A percentile compares a stretch with the other conserved stretches of the same genome.
phyloP scores from a whole-genome alignment of 2,888 invertebrate species.

The Empis livida region DNA sequence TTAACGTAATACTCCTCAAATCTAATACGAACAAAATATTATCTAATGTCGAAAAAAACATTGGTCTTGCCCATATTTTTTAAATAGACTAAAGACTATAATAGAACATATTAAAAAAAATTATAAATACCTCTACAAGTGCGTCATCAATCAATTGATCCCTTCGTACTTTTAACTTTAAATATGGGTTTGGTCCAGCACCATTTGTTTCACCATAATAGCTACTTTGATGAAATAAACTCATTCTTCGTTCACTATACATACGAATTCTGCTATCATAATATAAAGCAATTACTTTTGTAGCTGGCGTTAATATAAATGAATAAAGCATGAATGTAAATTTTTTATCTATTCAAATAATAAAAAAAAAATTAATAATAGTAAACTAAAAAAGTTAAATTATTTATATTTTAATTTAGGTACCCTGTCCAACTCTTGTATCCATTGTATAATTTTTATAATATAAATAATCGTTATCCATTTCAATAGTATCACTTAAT shows the following conservation, averaged over 20 bases:
- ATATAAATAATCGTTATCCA: conserved; percentile 87
- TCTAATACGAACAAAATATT: too few relatives aligned
- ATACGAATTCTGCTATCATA: conserved; percentile 91
- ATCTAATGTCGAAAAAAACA: too few relatives aligned
- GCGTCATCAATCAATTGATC: conserved; percentile 87
- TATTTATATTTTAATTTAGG: not conserved
- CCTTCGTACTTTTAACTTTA: conserved; percentile 68
- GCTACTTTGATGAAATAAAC: conserved; percentile 57
- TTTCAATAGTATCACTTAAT: conserved; percentile 81
- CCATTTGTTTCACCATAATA: conserved; percentile 75
- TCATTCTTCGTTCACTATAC: conserved; percentile 83
- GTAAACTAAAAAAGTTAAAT: conserved; percentile 2
- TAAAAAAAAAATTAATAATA: not conserved
- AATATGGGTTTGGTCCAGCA: conserved; percentile 69
- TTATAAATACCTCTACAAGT: conserved; percentile 62
- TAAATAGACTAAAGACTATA: too few relatives aligned
- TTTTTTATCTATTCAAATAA: conserved; percentile 40
- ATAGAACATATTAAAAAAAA: too few relatives aligned
- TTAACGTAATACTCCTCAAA: too few relatives aligned
- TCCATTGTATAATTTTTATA: conserved; percentile 53
- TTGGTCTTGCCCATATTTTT: too few relatives aligned
- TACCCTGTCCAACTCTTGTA: conserved; percentile 19
- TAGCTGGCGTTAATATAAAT: conserved; percentile 82
- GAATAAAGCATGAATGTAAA: conserved; percentile 86
- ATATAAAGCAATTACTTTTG: conserved; percentile 81